phyloP scores from a whole-genome alignment of 1,140 invertebrate species.

The Drosophila bocki region DNA sequence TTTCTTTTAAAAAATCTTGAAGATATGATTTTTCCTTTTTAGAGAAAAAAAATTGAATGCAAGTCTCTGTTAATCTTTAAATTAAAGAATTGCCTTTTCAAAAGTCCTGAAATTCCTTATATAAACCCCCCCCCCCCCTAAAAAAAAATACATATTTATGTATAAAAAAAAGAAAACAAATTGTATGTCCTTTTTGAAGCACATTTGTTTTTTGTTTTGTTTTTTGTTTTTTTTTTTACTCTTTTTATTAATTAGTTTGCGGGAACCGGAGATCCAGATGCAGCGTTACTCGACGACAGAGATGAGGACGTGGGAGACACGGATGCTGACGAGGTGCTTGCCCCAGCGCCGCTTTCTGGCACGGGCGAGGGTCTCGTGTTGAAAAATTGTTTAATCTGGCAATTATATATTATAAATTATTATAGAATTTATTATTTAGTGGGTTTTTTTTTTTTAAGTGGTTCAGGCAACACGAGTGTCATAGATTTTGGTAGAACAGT shows the following conservation, averaged over 20 bases:
- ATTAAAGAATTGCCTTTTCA: too few species aligned
- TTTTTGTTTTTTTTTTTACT: constrained; percentile 40
- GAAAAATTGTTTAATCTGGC: constrained; percentile 81
- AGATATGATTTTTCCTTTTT: too few species aligned
- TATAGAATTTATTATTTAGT: not conserved
- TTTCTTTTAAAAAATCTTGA: too few species aligned
- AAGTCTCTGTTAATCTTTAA: not conserved
- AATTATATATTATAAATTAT: not conserved
- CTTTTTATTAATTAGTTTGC: constrained; percentile 72
- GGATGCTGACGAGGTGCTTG: constrained; percentile 73
- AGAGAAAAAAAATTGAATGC: too few species aligned
- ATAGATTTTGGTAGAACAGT: not conserved
- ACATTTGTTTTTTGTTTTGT: constrained; percentile 62
- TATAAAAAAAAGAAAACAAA: constrained; percentile 22
- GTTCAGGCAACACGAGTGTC: not conserved
- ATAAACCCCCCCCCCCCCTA: not conserved
- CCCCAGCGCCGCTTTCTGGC: constrained; percentile 63
- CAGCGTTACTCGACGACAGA: constrained; percentile 80
- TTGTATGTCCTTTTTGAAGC: constrained; percentile 58
- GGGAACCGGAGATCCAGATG: constrained; percentile 79
- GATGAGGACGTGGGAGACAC: constrained; percentile 81
- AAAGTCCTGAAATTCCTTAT: not conserved
- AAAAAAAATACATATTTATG: not conserved
- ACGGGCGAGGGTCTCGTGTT: constrained; percentile 69
- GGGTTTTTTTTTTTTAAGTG: too few species aligned